Evolutionary conservation across 2,797 vertebrate genomes (phyloP), one percentile per base, ranked within the genome.

Genomic region (Anisognathus igniventris): DNA sequence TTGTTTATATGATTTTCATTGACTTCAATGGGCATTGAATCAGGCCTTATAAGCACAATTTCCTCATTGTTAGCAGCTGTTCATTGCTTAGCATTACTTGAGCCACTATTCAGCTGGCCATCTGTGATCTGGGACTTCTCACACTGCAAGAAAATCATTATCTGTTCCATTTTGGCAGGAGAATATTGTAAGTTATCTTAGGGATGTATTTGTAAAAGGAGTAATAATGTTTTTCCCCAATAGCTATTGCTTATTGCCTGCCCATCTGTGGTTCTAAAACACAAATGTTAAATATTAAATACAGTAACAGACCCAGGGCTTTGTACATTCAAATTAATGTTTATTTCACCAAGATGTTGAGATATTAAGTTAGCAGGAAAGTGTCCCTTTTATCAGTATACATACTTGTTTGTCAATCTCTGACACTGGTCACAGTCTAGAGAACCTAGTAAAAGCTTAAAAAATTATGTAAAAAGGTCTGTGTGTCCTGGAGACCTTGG

Each of bases 31-130:
- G 81, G 86, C 78, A 85, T 40, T 80, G 90, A 93, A 89, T 93
- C 72, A 77, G 88, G 78, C 82, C 91, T 82, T 93, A 51, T 35
- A 94, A 94, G 91, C 80, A 94, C 88, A 96, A 89, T 96, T 96
- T 96, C 89, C 86, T 94, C 74, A 92, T 94, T 96, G 94, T 95
- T 93, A 96, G 91, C 94, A 93, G 92, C 94, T 94, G 92, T 92
- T 94, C 80, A 87, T 89, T 95, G 95, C 90, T 90, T 93, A 94
- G 84, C 57, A 77, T 91, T 91, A 58, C 86, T 96, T 86, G 92
- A 94, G 78, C 88, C 91, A 56, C 94, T 89, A 77, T 91, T 95
- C 90, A 96, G 75, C 84, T 83, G 73, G 84, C 96, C 94, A 93
- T 94, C 84, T 94, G 95, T 12, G 47, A 90, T 86, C 88, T 95